Percentiles rank a stretch among this genome's conserved stretches.
phyloP scores from a whole-genome alignment of 2,113 vertebrate genomes.

The Sialia sialis region DNA sequence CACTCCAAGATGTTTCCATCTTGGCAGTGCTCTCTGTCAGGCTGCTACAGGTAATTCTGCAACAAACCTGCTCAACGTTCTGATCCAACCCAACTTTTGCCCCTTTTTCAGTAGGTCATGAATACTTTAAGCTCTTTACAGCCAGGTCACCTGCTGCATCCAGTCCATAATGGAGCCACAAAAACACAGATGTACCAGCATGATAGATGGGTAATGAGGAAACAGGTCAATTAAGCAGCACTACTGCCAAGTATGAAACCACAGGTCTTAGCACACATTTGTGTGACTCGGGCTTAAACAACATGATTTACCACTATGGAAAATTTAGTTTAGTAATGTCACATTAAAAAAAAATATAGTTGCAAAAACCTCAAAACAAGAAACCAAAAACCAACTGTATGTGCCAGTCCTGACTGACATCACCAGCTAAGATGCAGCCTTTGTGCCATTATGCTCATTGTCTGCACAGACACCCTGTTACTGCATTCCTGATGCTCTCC shows the following conservation, averaged over 20 bases:
- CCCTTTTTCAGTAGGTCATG: not conserved
- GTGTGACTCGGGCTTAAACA: not conserved
- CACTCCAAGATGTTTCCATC: not conserved
- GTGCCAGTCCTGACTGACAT: not conserved
- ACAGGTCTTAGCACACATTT: not conserved
- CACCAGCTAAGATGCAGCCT: not conserved
- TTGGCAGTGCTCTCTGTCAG: not conserved
- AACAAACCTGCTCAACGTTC: not conserved
- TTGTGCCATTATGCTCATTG: not conserved
- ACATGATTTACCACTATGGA: not conserved
- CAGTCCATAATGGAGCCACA: not conserved
- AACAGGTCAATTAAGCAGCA: not conserved
- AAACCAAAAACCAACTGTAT: not conserved
- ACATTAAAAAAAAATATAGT: not conserved
- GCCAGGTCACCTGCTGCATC: not conserved
- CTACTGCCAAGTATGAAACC: not conserved
- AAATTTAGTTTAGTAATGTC: not conserved
- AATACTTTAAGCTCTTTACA: not conserved
- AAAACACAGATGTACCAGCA: not conserved
- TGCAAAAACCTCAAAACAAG: not conserved
- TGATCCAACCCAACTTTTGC: not conserved
- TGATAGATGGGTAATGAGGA: not conserved
- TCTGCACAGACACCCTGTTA: not conserved
- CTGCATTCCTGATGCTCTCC: not conserved
- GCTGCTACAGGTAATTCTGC: not conserved